Percentiles rank a stretch among this genome's conserved stretches.
Conservation (phyloP, 2,113 vertebrate genomes). For the Brevimyrus niger region DNA sequence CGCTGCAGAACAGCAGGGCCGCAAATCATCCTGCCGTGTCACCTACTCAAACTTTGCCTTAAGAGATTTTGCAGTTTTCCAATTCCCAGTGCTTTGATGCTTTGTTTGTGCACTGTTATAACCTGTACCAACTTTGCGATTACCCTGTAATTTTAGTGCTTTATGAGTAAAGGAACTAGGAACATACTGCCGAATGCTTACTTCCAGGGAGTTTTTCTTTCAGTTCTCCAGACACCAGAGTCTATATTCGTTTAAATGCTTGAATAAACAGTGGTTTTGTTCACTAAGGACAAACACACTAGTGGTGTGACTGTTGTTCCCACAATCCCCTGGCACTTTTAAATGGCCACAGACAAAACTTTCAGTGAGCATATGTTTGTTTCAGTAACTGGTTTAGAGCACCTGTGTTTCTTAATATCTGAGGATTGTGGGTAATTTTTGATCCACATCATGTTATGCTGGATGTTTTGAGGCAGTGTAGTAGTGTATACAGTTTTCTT, state of each 20-base stretch:
- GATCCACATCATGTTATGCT: background rate
- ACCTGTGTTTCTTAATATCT: background rate
- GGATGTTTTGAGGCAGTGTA: background rate
- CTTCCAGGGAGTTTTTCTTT: background rate
- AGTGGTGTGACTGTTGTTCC: background rate
- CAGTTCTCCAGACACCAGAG: background rate
- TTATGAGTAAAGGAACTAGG: background rate
- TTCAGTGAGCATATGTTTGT: background rate
- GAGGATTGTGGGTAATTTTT: too few species aligned
- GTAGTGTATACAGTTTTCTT: background rate
- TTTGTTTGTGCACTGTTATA: background rate
- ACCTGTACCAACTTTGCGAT: background rate
- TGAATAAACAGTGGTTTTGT: background rate
- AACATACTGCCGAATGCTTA: background rate
- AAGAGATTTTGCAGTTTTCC: background rate
- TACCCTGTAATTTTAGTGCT: background rate
- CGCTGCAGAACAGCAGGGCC: background rate
- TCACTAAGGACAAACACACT: background rate
- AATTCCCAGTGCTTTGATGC: background rate
- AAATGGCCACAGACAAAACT: conserved; percentile 1
- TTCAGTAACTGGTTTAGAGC: background rate
- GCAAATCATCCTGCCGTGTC: background rate
- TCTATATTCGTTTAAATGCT: background rate
- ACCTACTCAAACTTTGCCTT: background rate
- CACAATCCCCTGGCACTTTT: background rate